Conservation (phyloP, 2,113 vertebrate species). For the Promerops cafer region DNA sequence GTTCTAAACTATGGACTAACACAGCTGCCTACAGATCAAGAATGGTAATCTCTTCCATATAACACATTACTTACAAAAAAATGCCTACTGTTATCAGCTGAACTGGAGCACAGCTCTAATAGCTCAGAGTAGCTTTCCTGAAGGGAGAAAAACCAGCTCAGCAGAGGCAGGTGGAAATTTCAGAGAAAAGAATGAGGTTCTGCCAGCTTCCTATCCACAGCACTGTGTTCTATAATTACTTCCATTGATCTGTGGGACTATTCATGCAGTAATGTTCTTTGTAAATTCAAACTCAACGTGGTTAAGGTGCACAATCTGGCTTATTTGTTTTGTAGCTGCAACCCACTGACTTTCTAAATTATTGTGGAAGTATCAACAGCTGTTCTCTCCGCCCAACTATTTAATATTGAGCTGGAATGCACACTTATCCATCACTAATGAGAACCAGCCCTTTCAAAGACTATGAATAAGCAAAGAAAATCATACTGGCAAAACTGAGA, state of each 20-base stretch:
- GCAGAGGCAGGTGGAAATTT: background rate
- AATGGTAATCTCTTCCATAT: background rate
- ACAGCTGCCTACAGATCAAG: background rate
- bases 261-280: background rate
- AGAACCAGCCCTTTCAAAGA: background rate
- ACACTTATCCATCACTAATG: background rate
- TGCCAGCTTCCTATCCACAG: background rate
- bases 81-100: background rate
- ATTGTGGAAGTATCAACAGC: background rate
- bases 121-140: background rate
- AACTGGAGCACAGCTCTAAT: background rate
- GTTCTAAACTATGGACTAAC: background rate
- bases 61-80: background rate
- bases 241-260: background rate
- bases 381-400: background rate
- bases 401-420: background rate
- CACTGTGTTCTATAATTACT: background rate
- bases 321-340: conserved; percentile 5
- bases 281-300: background rate
- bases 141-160: background rate
- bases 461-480: background rate
- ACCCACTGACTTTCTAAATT: conserved; percentile 10
- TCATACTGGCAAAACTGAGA: background rate
- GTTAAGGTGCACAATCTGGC: background rate
- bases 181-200: background rate